phyloP scores from a whole-genome alignment of 2,113 vertebrate species.

The Clupea harengus region DNA sequence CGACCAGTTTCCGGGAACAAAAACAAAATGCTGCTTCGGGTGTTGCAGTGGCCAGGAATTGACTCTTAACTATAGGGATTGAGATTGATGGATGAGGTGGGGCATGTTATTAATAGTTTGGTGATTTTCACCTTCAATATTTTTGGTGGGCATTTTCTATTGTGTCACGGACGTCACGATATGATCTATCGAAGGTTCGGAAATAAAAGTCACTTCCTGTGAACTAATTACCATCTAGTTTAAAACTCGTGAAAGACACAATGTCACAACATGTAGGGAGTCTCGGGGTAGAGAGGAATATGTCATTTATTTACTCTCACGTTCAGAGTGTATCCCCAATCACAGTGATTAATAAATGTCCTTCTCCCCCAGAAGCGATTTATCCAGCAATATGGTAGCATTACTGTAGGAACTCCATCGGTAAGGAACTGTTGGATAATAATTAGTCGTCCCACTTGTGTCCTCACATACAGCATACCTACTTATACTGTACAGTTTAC shows the following conservation, averaged over 20 bases:
- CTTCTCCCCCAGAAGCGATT: not conserved
- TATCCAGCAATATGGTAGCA: not conserved
- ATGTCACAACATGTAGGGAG: too few relatives aligned
- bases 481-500: not conserved
- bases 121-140: slow-evolving; percentile 62
- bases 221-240: slow-evolving; percentile 46
- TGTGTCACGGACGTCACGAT: slow-evolving; percentile 52
- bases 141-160: slow-evolving; percentile 59
- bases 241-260: slow-evolving; percentile 39
- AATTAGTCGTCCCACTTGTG: not conserved
- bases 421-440: not conserved
- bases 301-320: slow-evolving; percentile 2
- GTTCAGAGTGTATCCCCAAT: not conserved
- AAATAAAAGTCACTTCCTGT: slow-evolving; percentile 51
- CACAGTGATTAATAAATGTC: not conserved
- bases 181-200: slow-evolving; percentile 58
- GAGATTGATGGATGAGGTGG: slow-evolving; percentile 58
- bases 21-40: slow-evolving; percentile 52
- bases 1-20: slow-evolving; percentile 40
- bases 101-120: slow-evolving; percentile 63
- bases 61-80: slow-evolving; percentile 52
- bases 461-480: not conserved
- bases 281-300: not conserved
- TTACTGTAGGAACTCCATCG: not conserved
- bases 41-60: slow-evolving; percentile 55